Evolutionary conservation across 2,888 invertebrate species (phyloP), one percentile per base, ranked within the genome.

Genomic region (Cataglyphis cursor): DNA sequence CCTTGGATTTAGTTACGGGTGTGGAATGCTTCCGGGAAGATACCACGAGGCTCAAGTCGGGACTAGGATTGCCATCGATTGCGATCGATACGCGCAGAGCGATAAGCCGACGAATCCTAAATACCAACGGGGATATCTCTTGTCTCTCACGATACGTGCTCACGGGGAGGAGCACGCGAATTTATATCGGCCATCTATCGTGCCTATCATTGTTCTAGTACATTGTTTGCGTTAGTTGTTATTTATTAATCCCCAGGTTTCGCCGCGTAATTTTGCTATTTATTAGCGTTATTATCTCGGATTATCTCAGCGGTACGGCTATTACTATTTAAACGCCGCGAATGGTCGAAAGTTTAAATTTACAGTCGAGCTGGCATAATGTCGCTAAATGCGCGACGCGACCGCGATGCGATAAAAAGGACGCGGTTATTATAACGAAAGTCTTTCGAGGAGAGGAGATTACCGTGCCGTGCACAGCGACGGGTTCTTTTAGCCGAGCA

Each of bases 301-400:
- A 80, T 70, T 80, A 80, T 80, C 72, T 51, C 44, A 4, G 59
- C 21, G 44, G 44, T 12, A 24, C 73, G 57, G 57, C 41, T 80
- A 72, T 72, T 35, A 24, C 59, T 72, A 24, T 80, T 80, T 72
- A 80, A 80, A 72, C 73, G 44, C 44, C 59, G 73, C 78, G 59
- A 78, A 80, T 80, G 73, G 78, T 24, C 73, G 44, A 80, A 80
- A 80, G 78, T 80, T 80, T 80, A 44, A 70, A 80, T 80, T 80
- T 80, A 80, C 73, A 72, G 78, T 68, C 59, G 59, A 44, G 31
- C 72, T 41, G 73, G 44, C 74, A 28, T 54, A 51, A 51, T 21
- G 59, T 57, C 54, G 44, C 64, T 65, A 76, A 73, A 82, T 65
- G 74, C 18, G 48, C 48, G 74, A 75, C 65, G 75, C 81, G 65